phyloP scores from a whole-genome alignment of 2,888 invertebrate species.

The Therioaphis trifolii region DNA sequence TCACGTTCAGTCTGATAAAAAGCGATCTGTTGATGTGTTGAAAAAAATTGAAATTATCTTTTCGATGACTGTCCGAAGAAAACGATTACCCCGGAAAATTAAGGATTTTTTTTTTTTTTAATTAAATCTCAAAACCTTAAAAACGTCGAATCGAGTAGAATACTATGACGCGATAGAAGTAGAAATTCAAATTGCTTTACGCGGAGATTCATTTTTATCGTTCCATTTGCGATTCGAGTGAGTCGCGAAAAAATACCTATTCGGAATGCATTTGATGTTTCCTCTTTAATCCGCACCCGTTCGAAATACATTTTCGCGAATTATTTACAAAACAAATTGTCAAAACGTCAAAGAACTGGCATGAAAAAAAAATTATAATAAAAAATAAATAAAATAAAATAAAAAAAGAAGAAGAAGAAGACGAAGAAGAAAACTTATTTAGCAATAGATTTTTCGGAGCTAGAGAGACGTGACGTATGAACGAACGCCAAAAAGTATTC shows the following conservation, averaged over 20 bases:
- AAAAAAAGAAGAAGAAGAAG: no score
- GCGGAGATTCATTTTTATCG: slow-evolving; percentile 27
- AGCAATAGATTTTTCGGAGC: slow-evolving; percentile 38
- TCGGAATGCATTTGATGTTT: slow-evolving; percentile 14
- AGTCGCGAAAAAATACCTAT: slow-evolving; percentile 25
- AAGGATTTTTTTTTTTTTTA: no score
- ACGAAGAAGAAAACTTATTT: slow-evolving; percentile 49
- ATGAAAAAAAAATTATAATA: no score
- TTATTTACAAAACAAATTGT: slow-evolving; percentile 51
- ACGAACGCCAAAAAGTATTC: slow-evolving; percentile 41
- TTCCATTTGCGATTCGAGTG: neutral
- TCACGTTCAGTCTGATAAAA: no score
- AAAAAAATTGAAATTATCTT: neutral
- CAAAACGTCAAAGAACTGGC: slow-evolving; percentile 38
- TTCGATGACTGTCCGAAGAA: neutral
- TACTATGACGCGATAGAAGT: no score
- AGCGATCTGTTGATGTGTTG: no score
- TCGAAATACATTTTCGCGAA: slow-evolving; percentile 17
- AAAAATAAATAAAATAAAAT: no score
- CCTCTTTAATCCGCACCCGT: slow-evolving; percentile 24
- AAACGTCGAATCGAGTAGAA: neutral
- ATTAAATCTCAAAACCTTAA: neutral
- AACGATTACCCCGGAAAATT: no score
- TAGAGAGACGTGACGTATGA: slow-evolving; percentile 41
- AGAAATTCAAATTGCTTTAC: slow-evolving; percentile 36